Evolutionary conservation across 2,797 vertebrate species (phyloP).

Genomic region (Sebastes steindachneri): DNA sequence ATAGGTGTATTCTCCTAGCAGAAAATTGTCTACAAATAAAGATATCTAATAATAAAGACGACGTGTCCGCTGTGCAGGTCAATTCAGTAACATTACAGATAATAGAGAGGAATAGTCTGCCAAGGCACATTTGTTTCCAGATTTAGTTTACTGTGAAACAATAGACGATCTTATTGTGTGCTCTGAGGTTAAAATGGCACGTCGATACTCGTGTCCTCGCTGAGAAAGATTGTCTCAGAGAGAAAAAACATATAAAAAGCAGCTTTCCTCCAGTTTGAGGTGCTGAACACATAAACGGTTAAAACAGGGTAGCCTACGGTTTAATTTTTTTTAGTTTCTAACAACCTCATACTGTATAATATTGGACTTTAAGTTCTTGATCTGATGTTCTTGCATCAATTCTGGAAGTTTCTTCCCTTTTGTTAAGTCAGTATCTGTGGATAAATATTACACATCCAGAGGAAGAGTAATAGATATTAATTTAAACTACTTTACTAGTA

Average conservation of each 20-base stretch:
- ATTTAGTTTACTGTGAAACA: not conserved
- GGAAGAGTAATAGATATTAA: not conserved
- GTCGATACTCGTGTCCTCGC: not conserved
- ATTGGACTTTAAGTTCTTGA: accelerated
- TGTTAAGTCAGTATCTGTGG: not conserved
- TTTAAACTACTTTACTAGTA: no score
- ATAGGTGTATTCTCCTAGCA: not conserved
- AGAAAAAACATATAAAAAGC: not conserved
- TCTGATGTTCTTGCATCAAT: not conserved
- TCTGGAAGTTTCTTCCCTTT: not conserved
- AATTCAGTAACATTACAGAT: not conserved
- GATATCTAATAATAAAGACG: not conserved
- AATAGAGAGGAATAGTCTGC: not conserved
- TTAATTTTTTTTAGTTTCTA: not conserved
- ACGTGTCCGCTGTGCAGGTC: not conserved
- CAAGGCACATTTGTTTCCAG: not conserved
- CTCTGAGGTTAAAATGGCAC: not conserved
- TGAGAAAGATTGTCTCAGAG: not conserved
- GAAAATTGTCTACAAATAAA: not conserved
- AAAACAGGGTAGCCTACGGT: not conserved
- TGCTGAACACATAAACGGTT: not conserved
- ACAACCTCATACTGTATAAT: not conserved
- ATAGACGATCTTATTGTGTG: not conserved
- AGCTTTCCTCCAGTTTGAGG: not conserved
- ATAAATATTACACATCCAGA: not conserved